phyloP scores from a whole-genome alignment of 64 coral and sea anemone species.

The Dendronephthya gigantea region DNA sequence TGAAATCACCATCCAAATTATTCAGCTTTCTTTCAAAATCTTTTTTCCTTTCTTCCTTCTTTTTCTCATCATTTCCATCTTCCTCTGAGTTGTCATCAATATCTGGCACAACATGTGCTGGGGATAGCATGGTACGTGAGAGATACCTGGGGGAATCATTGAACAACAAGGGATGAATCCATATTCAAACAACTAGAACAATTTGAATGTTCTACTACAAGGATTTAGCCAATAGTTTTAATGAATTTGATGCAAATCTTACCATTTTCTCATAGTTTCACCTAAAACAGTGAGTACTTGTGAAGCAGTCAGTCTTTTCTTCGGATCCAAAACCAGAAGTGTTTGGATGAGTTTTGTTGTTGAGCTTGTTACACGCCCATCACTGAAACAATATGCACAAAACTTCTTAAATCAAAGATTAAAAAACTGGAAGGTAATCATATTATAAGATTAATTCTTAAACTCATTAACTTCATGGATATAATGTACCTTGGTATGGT shows the following conservation, averaged over 20 bases:
- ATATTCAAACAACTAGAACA: neutral
- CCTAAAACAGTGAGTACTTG: constrained; percentile 60
- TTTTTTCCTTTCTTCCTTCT: constrained; percentile 28
- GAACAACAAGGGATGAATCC: neutral
- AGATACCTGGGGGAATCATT: constrained; percentile 53
- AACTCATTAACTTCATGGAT: no score
- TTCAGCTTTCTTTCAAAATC: constrained; percentile 73
- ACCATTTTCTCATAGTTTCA: constrained; percentile 84
- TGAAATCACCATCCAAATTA: constrained; percentile 63
- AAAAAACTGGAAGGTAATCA: neutral
- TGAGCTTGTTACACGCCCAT: constrained; percentile 74
- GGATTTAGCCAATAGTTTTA: neutral
- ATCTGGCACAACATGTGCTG: constrained; percentile 81
- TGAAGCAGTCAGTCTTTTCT: constrained; percentile 67
- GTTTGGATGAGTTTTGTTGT: constrained; percentile 75
- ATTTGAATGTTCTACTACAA: neutral
- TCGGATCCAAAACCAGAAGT: constrained; percentile 67
- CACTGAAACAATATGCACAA: constrained; percentile 32
- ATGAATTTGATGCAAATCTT: neutral
- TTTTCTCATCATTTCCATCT: constrained; percentile 25
- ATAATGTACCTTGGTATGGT: constrained; percentile 85
- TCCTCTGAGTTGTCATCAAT: constrained; percentile 42
- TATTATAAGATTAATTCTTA: no score
- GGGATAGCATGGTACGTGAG: constrained; percentile 42
- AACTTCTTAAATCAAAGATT: neutral